Evolutionary conservation across 2,113 vertebrate species (phyloP), one percentile per base, ranked within the genome.

Genomic region (Ovibos moschatus): DNA sequence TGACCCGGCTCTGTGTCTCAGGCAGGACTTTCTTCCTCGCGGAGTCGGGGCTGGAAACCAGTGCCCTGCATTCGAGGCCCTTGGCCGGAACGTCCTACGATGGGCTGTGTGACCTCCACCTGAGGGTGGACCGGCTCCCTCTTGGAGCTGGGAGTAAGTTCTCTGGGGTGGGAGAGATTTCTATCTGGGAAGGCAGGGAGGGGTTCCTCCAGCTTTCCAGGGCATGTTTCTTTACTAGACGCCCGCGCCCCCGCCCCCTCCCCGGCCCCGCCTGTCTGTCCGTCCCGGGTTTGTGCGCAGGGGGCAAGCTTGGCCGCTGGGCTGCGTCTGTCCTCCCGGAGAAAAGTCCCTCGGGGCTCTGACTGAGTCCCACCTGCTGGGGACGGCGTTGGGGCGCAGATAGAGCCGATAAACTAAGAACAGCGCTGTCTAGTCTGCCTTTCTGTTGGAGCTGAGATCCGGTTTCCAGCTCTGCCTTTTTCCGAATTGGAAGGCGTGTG

Each of bases 351-450:
- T 76, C 11, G 89, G 97, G 98, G 94, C 96, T 91, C 97, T 91
- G 95, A 88, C 95, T 94, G 95, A 40, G 91, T 97, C 98, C 98
- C 98, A 99, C 98, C 99, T 98, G 98, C 98, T 97, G 96, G 84
- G 95, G 95, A 96, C 85, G 51, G 93, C 88, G 87, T 78, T 78
- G 82, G 91, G 87, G 96, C 57, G 78, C 90, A n/a, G 91, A 97
- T 98, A 89, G 95, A 97, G 93, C 92, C 43, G 62, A 94, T 53
- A 67, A 57, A 89, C 89, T 2, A 36, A 88, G 94, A 74, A 30
- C 83, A 4, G 64, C 30, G 91, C 60, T 55, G 95, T 87, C 94
- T 94, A 45, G 89, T 95, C 97, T 78, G 79, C 96, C 88, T 91
- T 94, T 97, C 97, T 57, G 95, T 93, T 88, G 95, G 74, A 96